Base-by-base conservation (phyloP, 1,140 invertebrate genomes). In the Anthonomus grandis region DNA sequence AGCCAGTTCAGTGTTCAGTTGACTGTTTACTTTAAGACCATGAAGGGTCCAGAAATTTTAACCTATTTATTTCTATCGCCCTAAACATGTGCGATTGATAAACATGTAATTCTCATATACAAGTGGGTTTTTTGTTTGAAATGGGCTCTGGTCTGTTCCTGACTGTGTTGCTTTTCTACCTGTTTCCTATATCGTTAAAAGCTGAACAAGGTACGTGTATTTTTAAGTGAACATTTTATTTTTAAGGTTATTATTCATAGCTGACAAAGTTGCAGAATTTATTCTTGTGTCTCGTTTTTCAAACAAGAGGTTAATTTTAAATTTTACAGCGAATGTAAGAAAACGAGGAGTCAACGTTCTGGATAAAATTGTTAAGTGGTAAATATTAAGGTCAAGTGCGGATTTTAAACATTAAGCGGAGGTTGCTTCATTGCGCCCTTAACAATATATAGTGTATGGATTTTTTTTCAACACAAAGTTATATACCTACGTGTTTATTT, bases 1-100 rank as follows among this genome's bases (percentile, higher is more conserved):
- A 56, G 54, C 49, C 54, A 41, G 38, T 56, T 48, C 44, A 48
- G 54, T 56, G 47, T 37, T 48, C 31, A 48, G 24, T 56, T 56
- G 27, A 56, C 52, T 10, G 17, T 25, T 27, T 21, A 19, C 38
- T 2, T 31, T 25, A 48, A 42, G 41, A 39, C 54, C 44, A 56
- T 56, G 54, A 56, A 56, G 44, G 54, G 45, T 56, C 18, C 10
- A 8, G 36, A 48, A n/a, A 25, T 53, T 31, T 53, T 48, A 56
- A 31, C 49, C 25, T 56, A 48, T 41, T 48, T 56, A 24, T 48
- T 48, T 34, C 23, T 34, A 25, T 48, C 36, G 31, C 19, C 46
- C 15, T 41, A 47, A 56, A 47, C 36, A 48, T 55, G 51, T 53
- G 51, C 27, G 10, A 23, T 6, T 38, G 23, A 18, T 36, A 56